Conservation (phyloP, 2,797 vertebrate species). For the Lateolabrax maculatus region DNA sequence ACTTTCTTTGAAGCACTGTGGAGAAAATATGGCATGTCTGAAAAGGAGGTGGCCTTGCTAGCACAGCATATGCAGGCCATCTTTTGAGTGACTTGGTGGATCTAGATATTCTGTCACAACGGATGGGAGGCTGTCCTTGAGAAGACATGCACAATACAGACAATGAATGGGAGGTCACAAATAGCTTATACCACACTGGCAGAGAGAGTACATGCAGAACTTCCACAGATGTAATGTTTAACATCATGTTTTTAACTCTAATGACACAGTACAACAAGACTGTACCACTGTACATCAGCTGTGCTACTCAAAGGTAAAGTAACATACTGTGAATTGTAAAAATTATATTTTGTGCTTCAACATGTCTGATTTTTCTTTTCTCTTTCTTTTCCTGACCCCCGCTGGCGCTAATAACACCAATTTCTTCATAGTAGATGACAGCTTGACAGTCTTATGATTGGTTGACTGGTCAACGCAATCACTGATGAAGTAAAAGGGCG, state of each 20-base stretch:
- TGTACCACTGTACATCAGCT: not conserved
- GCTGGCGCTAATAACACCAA: constrained; percentile 2
- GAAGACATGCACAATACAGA: constrained; percentile 37
- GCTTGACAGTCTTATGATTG: constrained; percentile 33
- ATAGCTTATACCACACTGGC: not conserved
- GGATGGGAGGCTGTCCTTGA: constrained; percentile 59
- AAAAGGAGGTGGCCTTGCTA: constrained; percentile 72
- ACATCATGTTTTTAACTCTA: too few relatives aligned
- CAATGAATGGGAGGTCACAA: constrained; percentile 43
- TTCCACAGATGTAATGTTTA: not conserved
- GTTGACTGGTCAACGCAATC: not conserved
- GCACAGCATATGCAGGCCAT: constrained; percentile 36
- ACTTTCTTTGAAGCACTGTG: constrained; percentile 35
- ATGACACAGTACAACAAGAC: too few relatives aligned
- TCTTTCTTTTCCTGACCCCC: not conserved
- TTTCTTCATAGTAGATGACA: constrained; percentile 13
- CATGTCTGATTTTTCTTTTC: not conserved
- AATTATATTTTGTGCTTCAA: constrained; percentile 4
- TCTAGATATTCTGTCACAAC: constrained; percentile 51
- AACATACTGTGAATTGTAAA: too few relatives aligned
- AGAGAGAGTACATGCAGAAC: constrained; percentile 6
- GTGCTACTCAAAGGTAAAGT: not conserved
- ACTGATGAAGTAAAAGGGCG: constrained; percentile 9
- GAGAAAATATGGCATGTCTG: constrained; percentile 30
- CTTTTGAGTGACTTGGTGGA: constrained; percentile 59